Conservation (phyloP, 2,113 vertebrate species). For the Pan troglodytes region DNA sequence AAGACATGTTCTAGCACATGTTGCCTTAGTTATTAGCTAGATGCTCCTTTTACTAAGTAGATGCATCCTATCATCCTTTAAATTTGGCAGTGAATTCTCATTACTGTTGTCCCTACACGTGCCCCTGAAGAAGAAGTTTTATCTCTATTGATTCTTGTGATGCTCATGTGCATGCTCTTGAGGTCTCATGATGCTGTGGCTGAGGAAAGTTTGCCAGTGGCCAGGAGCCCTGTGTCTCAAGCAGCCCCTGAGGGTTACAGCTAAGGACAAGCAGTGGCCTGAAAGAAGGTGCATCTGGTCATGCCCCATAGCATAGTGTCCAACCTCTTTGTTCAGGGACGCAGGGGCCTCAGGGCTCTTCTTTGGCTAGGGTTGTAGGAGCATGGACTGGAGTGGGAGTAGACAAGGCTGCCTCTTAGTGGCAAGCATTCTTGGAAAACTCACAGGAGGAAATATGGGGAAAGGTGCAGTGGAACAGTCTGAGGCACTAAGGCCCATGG, state of each 20-base stretch:
- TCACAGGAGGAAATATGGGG: not conserved
- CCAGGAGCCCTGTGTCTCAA: not conserved
- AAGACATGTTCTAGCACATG: not conserved
- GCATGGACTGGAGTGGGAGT: not conserved
- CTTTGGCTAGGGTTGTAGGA: not conserved
- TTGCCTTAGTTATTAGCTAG: conserved; percentile 17
- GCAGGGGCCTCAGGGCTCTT: not conserved
- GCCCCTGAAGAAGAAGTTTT: conserved; percentile 19
- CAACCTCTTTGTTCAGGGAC: not conserved
- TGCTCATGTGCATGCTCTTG: not conserved
- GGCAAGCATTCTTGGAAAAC: not conserved
- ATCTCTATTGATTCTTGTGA: not conserved
- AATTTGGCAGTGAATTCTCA: conserved; percentile 33
- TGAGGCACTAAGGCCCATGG: not conserved
- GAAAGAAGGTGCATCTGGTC: not conserved
- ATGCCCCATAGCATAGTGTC: too few species aligned
- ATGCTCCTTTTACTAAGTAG: not conserved
- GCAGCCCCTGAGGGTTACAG: not conserved
- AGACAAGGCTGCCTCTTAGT: not conserved
- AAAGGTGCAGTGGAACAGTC: not conserved
- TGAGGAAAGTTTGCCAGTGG: not conserved
- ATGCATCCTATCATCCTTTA: not conserved
- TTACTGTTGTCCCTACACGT: not conserved
- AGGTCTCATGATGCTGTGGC: not conserved
- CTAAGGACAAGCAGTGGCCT: not conserved